These are phyloP conservation scores for Ceriagrion tenellum DNA, from an alignment of 2,888 invertebrate genomes.

Conservation along the genomic window DNA sequence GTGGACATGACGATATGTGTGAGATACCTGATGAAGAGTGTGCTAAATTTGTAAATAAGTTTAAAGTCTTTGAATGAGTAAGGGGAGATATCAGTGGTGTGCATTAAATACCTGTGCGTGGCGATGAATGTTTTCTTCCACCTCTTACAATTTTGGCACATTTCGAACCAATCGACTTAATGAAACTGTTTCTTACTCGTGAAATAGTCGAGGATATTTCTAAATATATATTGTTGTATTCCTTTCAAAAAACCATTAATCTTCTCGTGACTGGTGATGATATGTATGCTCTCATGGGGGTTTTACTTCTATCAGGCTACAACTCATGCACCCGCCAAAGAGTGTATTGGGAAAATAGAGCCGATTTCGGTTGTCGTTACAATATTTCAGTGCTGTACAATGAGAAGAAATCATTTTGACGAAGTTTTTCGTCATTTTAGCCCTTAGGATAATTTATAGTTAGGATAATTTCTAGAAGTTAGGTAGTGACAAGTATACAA, in stretches of 20 bases:
- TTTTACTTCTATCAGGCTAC: no score
- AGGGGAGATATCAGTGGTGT: neutral
- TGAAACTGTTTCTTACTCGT: no score
- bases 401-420: neutral
- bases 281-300: no score
- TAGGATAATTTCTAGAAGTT: neutral
- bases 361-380: neutral
- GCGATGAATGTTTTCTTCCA: no score
- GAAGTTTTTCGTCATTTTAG: slow-evolving; percentile 3
- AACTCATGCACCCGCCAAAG: no score
- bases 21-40: neutral
- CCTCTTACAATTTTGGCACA: no score
- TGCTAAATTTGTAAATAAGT: neutral
- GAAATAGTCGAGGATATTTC: no score
- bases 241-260: no score
- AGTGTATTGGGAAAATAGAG: slow-evolving; percentile 23
- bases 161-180: no score
- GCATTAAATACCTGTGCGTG: no score
- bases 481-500: neutral
- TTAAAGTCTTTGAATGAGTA: neutral
- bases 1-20: neutral
- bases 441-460: neutral
- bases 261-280: no score
- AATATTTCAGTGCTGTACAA: neutral
- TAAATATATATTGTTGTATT: no score